Percentiles rank a stretch among this genome's conserved stretches.
Conservation (phyloP, 35 echinoderm and acorn worm species). For the Apostichopus japonicus region DNA sequence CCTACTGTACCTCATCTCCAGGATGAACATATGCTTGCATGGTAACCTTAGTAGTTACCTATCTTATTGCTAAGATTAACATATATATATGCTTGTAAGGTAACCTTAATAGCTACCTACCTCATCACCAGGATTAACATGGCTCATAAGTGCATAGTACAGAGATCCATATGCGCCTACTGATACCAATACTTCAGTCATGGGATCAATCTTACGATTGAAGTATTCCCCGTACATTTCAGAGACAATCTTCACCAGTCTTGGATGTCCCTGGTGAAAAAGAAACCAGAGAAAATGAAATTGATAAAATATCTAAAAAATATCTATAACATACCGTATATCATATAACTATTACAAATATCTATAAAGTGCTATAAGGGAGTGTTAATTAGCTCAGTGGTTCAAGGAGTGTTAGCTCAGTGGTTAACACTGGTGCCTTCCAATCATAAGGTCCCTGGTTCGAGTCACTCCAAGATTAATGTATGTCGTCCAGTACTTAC, state of each 20-base stretch:
- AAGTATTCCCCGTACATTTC: conserved; percentile 81
- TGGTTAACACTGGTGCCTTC: too few species aligned
- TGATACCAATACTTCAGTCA: conserved; percentile 77
- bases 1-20: conserved; percentile 85
- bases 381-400: too few species aligned
- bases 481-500: too few species aligned
- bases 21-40: conserved; percentile 52
- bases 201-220: conserved; percentile 76
- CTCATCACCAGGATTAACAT: conserved; percentile 94
- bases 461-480: too few species aligned
- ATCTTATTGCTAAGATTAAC: too few species aligned
- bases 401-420: too few species aligned
- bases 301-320: neutral
- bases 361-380: too few species aligned
- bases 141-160: conserved; percentile 79
- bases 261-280: conserved; percentile 60
- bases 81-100: too few species aligned
- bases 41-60: too few species aligned
- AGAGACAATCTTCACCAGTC: conserved; percentile 86
- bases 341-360: too few species aligned
- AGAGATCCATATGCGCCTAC: conserved; percentile 70
- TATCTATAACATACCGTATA: neutral
- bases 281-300: neutral
- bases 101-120: conserved; percentile 16
- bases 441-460: too few species aligned